Base-by-base conservation (phyloP, 2,113 vertebrate genomes). In the Hymenochirus boettgeri region DNA sequence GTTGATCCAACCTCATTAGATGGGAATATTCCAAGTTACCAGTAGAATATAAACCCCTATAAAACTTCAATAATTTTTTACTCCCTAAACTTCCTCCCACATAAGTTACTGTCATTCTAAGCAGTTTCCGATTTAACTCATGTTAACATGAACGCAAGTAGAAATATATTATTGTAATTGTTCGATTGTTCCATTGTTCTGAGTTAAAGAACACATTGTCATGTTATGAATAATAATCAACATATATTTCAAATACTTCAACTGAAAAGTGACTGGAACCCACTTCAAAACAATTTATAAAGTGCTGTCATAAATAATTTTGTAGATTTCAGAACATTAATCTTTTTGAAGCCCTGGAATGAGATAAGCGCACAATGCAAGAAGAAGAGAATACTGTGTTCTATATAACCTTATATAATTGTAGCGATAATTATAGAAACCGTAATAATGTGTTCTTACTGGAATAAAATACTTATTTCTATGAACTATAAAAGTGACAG, bases 401-500 rank as follows among this genome's bases (percentile, higher is more conserved):
- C 15, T n/a, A 15, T 18, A 42, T 6, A 2, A n/a, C 2, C 7
- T 42, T n/a, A 4, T n/a, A 5, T 18, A 42, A 5, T 7, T 22
- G 46, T 48, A 12, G 8, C 2, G 13, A 22, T 8, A 6, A 22
- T 23, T 23, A 23, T 8, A 3, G 1, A 57, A 57, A 33, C n/a
- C n/a, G n/a, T n/a, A 54, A 26, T 27, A 26, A 24, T n/a, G 24
- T 29, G 22, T 27, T 17, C 26, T 10, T 25, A 27, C 17, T 29
- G 15, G 2, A 17, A 3, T 54, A 7, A 54, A 17, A 27, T 11
- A 54, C 8, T 54, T 29, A 54, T 54, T n/a, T 54, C n/a, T 33
- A 57, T 57, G 22, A 6, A 22, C 21, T 48, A 24, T 8, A 24
- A 37, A 13, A 26, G 21, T 58, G 55, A 35, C 63, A 50, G 37